phyloP scores from a whole-genome alignment of 1,140 invertebrate genomes.

The Oryctes rhinoceros region DNA sequence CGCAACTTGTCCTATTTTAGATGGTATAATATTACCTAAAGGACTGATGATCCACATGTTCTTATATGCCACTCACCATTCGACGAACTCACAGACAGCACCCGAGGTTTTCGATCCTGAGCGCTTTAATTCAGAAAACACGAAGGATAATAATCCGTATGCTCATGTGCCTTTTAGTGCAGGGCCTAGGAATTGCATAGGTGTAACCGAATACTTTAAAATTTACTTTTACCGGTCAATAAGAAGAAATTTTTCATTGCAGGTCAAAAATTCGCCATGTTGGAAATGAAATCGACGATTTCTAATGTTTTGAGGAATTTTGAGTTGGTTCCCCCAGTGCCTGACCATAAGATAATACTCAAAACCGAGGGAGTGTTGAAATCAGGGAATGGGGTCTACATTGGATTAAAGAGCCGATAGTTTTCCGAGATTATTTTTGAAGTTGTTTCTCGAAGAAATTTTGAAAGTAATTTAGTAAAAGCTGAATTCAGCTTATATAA shows the following conservation, averaged over 20 bases:
- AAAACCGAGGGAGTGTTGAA: constrained; percentile 60
- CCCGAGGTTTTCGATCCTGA: constrained; percentile 80
- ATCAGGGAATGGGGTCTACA: constrained; percentile 57
- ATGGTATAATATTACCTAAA: constrained; percentile 63
- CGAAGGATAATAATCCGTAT: constrained; percentile 63
- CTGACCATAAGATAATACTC: constrained; percentile 51
- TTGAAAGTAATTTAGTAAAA: too few relatives aligned
- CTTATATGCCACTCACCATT: constrained; percentile 71
- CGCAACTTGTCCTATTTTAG: constrained; percentile 58
- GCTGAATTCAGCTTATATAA: too few relatives aligned
- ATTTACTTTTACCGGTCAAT: too few relatives aligned
- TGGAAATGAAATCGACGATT: constrained; percentile 78
- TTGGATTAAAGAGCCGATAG: background rate
- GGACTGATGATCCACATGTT: constrained; percentile 64
- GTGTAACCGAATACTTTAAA: too few relatives aligned
- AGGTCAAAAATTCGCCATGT: constrained; percentile 81
- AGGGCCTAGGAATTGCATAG: too few relatives aligned
- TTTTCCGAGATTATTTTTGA: background rate
- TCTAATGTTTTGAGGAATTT: constrained; percentile 75
- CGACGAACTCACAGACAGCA: constrained; percentile 72
- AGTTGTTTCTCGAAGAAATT: too few relatives aligned
- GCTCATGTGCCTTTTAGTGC: constrained; percentile 30
- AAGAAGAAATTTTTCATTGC: constrained; percentile 43
- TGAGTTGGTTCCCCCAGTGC: constrained; percentile 59
- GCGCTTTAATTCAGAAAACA: constrained; percentile 72